These are phyloP conservation scores for Phaethon lepturus DNA, from an alignment of 2,113 vertebrate species.

Conservation along the genomic window DNA sequence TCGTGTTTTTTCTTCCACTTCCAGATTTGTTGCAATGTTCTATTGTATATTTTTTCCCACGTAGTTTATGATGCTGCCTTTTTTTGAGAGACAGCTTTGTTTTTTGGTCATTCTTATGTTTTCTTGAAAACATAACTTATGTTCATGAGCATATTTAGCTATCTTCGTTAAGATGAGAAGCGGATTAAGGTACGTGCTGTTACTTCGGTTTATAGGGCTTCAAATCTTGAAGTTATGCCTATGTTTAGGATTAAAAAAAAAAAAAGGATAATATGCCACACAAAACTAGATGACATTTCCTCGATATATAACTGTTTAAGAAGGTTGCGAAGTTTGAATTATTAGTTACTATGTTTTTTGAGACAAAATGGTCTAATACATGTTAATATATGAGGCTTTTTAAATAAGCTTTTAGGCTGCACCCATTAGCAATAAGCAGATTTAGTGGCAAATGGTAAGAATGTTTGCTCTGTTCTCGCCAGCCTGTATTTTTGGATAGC, in stretches of 20 bases:
- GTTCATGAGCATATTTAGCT: fast-evolving
- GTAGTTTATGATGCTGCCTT: background rate
- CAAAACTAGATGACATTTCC: background rate
- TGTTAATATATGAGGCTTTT: background rate
- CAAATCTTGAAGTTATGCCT: background rate
- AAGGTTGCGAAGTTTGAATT: background rate
- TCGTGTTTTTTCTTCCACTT: background rate
- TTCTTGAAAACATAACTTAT: background rate
- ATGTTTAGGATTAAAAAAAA: background rate
- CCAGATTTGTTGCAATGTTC: background rate
- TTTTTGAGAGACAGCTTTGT: background rate
- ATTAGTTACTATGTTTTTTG: background rate
- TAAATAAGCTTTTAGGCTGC: background rate
- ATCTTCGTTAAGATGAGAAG: background rate
- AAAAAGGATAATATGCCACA: background rate
- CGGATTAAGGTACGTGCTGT: background rate
- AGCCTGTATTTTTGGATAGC: background rate
- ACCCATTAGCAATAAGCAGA: background rate
- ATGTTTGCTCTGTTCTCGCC: no score
- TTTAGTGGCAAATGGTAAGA: background rate
- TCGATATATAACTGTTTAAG: no score
- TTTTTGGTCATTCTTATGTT: background rate
- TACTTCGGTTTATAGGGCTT: background rate
- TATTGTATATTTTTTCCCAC: fast-evolving
- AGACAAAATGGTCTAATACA: background rate